A percentile compares a stretch with the other conserved stretches of the same genome.
Evolutionary conservation across 1,140 invertebrate species (phyloP).

Genomic region (Epicauta chinensis): DNA sequence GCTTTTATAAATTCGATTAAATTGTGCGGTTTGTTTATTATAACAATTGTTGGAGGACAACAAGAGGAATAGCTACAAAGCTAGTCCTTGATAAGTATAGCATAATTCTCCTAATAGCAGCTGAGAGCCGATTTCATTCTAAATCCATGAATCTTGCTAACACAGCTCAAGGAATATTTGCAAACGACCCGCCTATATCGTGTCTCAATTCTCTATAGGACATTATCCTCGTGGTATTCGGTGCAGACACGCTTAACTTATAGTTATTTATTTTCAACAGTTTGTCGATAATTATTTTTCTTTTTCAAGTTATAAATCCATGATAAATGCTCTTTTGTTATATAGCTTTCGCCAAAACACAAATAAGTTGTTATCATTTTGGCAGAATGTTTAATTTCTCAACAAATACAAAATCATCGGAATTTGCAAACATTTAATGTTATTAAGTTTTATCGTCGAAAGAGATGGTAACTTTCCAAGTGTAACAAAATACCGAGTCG

Average conservation of each 20-base stretch:
- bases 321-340: constrained; percentile 7
- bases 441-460: constrained; percentile 12
- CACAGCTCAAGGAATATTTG: constrained; percentile 19
- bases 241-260: constrained; percentile 11
- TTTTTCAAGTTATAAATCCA: no score
- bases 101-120: constrained; percentile 17
- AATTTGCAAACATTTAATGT: constrained; percentile 15
- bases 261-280: constrained; percentile 12
- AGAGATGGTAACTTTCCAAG: constrained; percentile 15
- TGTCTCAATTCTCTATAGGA: constrained; percentile 20
- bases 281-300: constrained; percentile 3
- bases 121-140: constrained; percentile 13
- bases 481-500: constrained; percentile 16
- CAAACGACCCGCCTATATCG: constrained; percentile 20
- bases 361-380: constrained; percentile 14
- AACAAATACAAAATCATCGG: not conserved
- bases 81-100: constrained; percentile 18
- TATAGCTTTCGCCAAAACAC: not conserved
- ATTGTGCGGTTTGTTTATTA: no score
- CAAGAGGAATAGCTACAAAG: constrained; percentile 17
- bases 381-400: no score
- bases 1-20: no score
- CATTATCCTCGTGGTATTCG: constrained; percentile 17
- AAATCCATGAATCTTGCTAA: constrained; percentile 18
- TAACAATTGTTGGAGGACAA: no score